Base-by-base conservation (phyloP, 1,140 invertebrate species). In the Anastatus disparis region DNA sequence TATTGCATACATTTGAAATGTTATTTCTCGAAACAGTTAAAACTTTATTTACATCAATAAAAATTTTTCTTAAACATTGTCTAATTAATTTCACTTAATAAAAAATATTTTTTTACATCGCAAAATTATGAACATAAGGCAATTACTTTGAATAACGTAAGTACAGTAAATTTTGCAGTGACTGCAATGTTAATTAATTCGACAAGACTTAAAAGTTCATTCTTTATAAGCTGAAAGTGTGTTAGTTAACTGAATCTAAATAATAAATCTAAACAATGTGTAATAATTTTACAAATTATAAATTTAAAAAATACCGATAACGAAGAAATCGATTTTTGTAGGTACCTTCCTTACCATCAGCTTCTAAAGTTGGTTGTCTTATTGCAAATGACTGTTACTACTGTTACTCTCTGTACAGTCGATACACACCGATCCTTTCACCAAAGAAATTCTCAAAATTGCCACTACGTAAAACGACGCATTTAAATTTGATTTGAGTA, bases 251-350 rank as follows among this genome's bases (percentile, higher is more conserved):
- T 50, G 13, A 6, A 4, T 15, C 17, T 8, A 46, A 46, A 20
- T 2, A 46, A 3, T 20, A 13, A 6, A 2, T 15, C 13, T 2
- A 13, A 13, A 13, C n/a, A 42, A 44, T 44, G 8, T 3, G 42
- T 44, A 50, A 27, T 53, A 53, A 53, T 29, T 13, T 53, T 0
- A 29, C 26, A 17, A 8, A 12, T 52, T 29, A 29, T 53, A 29
- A 22, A 10, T 20, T n/a, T 29, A 29, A n/a, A 53, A 53, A 29
- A 24, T 35, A 55, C 29, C 53, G 53, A 29, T 17, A 55, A 55
- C 35, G 53, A 55, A 55, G 53, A 55, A 55, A 55, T 10, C 29
- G 53, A 22, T 55, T 55, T 35, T 55, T 7, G 53, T 55, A 55
- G 53, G 22, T 35, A 55, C 17, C 53, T 55, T 35, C 53, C 35